Evolutionary conservation across 2,888 invertebrate genomes (phyloP), one percentile per base, ranked within the genome.

Genomic region (Phymatocera aterrima): DNA sequence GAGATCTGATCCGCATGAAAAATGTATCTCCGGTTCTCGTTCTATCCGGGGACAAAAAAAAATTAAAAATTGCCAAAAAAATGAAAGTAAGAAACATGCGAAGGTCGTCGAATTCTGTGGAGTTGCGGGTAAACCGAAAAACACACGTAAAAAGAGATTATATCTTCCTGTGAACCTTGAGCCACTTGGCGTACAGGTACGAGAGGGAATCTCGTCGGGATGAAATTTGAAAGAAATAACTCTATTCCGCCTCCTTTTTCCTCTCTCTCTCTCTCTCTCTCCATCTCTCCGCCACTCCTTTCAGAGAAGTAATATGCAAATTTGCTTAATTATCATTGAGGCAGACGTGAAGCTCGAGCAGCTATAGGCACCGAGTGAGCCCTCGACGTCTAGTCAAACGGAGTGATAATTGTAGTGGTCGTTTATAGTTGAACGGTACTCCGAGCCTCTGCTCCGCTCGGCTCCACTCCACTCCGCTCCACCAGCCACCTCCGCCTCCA

Each of bases 381-480:
- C 77, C 79, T 74, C 79, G 72, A 72, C 79, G 34, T 54, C 78
- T 64, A 68, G 74, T 78, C 54, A 31, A 21, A 40, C 72, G 79
- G 75, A 68, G 78, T 78, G 79, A 82, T 88, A 89, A 88, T 89
- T 89, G 88, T 89, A 89, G 88, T 88, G 88, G 88, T 88, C 88
- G 88, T 89, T 88, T 88, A 87, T 88, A 89, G 87, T 88, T 88
- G 88, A 88, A 88, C 85, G 87, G 87, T 85, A 83, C 87, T 88
- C 82, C 85, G 31, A 12, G 51, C 10, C 0, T 12, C 28, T 21
- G 15, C 57, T 57, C 28, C 57, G 12, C 18, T 37, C 18, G 21
- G 24, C 57, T 57, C 57, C 28, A 43, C n/a, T n/a, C n/a, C n/a
- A n/a, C n/a, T n/a, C n/a, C n/a, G n/a, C n/a, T n/a, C n/a, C n/a